Base-by-base conservation (phyloP, 2,113 vertebrate genomes). In the Solenodon paradoxus region DNA sequence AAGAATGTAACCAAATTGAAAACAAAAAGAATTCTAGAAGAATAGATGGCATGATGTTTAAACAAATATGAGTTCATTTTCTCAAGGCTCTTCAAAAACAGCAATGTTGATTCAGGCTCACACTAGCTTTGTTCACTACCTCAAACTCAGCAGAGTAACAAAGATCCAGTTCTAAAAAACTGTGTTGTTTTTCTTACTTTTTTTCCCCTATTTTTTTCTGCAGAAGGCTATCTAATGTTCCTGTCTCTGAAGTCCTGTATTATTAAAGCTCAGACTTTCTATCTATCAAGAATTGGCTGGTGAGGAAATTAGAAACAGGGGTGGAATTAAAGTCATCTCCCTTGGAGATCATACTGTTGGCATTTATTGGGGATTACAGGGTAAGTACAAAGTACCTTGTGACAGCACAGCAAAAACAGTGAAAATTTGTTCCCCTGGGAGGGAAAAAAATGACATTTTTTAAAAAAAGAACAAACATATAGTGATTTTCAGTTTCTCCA, bases 251-350 rank as follows among this genome's bases (percentile, higher is more conserved):
- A 72, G 15, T 9, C 8, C 75, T 91, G 42, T 72, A 53, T 88
- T 93, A 88, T 88, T 74, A 93, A 88, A 94, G 49, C 38, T 69
- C 68, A 86, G 49, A 66, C 28, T 90, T 89, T 95, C 77, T 94
- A 45, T 88, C 38, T 47, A 79, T 79, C 63, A 89, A 90, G 47
- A 94, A 79, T 26, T 93, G 61, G 24, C 51, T 78, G 57, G 59
- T 84, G 61, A 93, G n/a, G 32, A 93, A 88, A 93, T 93, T 88
- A 91, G 72, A 94, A 92, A 88, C n/a, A 51, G 53, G 90, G 49
- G 45, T 69, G 16, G 55, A 93, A 96, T 93, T 95, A 94, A 88
- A 94, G 49, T 55, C 42, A 57, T 86, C 24, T 95, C 35, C 89
- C 61, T 61, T 78, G 28, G 96, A 71, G 82, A 88, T 59, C 80